Conservation (phyloP, 2,888 invertebrate species). For the Metallyticus violacea region DNA sequence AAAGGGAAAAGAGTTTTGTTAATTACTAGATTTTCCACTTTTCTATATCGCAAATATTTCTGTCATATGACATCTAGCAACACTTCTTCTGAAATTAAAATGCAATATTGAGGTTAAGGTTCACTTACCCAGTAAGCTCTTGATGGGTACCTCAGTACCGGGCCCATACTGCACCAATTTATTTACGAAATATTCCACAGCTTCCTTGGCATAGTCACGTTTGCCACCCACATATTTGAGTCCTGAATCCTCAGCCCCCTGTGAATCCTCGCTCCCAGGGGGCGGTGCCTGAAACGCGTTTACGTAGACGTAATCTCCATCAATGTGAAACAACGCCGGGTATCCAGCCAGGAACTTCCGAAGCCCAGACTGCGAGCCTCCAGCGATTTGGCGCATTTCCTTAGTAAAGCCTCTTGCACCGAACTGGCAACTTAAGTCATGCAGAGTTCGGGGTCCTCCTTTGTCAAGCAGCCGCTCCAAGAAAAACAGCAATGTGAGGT, state of each 20-base stretch:
- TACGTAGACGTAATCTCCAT: slow-evolving; percentile 87
- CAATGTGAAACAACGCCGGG: slow-evolving; percentile 92
- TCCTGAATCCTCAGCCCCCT: slow-evolving; percentile 46
- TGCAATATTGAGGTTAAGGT: not conserved
- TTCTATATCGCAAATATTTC: no score
- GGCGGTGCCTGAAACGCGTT: slow-evolving; percentile 71
- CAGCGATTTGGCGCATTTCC: slow-evolving; percentile 95
- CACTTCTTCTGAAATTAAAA: no score
- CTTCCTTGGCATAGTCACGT: slow-evolving; percentile 91
- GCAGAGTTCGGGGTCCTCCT: slow-evolving; percentile 90
- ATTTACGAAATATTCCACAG: slow-evolving; percentile 94
- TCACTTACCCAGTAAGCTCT: slow-evolving; percentile 72
- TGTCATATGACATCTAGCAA: no score
- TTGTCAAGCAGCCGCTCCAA: slow-evolving; percentile 97
- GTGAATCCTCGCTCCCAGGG: slow-evolving; percentile 53
- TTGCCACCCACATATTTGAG: slow-evolving; percentile 52
- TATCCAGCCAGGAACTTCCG: slow-evolving; percentile 96
- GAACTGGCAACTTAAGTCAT: slow-evolving; percentile 98
- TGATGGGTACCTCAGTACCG: slow-evolving; percentile 94
- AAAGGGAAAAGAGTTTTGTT: no score
- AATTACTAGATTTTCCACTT: no score
- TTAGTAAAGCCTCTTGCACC: slow-evolving; percentile 98
- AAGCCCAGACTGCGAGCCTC: slow-evolving; percentile 93
- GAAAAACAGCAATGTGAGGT: slow-evolving; percentile 96
- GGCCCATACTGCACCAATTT: slow-evolving; percentile 94